Evolutionary conservation across 2,888 invertebrate species (phyloP).

Genomic region (Leuctra nigra): DNA sequence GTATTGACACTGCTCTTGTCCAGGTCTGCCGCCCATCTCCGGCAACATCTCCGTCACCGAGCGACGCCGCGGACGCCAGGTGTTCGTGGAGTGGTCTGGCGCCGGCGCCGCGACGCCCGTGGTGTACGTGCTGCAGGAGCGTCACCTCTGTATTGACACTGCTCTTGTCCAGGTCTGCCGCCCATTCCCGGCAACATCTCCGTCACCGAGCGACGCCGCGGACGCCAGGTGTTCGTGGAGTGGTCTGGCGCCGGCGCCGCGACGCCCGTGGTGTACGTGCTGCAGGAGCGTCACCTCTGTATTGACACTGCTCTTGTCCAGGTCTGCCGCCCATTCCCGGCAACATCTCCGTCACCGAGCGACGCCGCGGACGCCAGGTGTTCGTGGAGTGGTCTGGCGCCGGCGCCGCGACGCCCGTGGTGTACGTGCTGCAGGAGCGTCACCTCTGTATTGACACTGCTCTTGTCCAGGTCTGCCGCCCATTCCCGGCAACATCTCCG

Average conservation of each 20-base stretch:
- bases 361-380: conserved; percentile 45
- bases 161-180: conserved; percentile 50
- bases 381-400: conserved; percentile 40
- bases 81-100: conserved; percentile 42
- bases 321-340: conserved; percentile 57
- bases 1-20: no score
- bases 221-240: conserved; percentile 43
- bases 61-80: conserved; percentile 44
- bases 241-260: conserved; percentile 42
- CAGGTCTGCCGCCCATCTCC: conserved; percentile 57
- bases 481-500: conserved; percentile 52
- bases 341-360: conserved; percentile 52
- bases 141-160: no score
- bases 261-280: conserved; percentile 46
- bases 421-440: conserved; percentile 61
- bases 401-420: conserved; percentile 41
- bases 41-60: conserved; percentile 52
- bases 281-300: conserved; percentile 67
- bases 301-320: no score
- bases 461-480: conserved; percentile 51
- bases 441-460: no score
- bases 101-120: conserved; percentile 40
- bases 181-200: conserved; percentile 54
- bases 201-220: conserved; percentile 48
- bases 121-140: conserved; percentile 59